Percentiles rank a stretch among this genome's conserved stretches.
phyloP scores from a whole-genome alignment of 2,797 vertebrate genomes.

The Bradypodion ventrale region DNA sequence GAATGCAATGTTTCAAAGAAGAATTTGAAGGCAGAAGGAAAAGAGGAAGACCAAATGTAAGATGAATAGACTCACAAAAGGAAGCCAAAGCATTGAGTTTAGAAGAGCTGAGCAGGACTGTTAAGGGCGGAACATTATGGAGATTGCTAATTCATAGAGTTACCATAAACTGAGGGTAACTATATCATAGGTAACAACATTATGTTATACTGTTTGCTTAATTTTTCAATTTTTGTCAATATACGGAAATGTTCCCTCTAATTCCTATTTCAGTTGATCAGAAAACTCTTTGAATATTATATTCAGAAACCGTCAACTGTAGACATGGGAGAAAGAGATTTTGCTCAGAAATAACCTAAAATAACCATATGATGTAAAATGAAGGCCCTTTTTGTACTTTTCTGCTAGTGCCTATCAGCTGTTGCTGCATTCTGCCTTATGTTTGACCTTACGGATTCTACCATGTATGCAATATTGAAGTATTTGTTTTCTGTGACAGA shows the following conservation, averaged over 20 bases:
- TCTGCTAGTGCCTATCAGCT: slow-evolving; percentile 71
- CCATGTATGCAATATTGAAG: slow-evolving; percentile 50
- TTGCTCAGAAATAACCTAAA: slow-evolving; percentile 30
- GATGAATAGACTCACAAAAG: too few relatives aligned
- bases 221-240: background rate
- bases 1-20: too few relatives aligned
- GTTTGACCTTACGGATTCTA: slow-evolving; percentile 65
- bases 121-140: too few relatives aligned
- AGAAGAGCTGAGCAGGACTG: too few relatives aligned
- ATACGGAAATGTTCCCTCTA: background rate
- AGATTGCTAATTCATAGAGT: too few relatives aligned
- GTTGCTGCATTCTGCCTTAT: slow-evolving; percentile 69
- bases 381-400: slow-evolving; percentile 73
- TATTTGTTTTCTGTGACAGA: slow-evolving; percentile 40
- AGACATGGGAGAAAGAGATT: too few relatives aligned
- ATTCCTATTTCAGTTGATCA: slow-evolving; percentile 48
- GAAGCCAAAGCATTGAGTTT: too few relatives aligned
- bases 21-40: too few relatives aligned
- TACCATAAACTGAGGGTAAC: too few relatives aligned
- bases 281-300: slow-evolving; percentile 20
- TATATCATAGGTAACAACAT: too few relatives aligned
- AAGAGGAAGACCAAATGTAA: too few relatives aligned
- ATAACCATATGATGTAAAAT: slow-evolving; percentile 55
- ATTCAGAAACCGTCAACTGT: slow-evolving; percentile 62
- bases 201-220: background rate